Percentiles rank a stretch among this genome's conserved stretches.
Conservation (phyloP, 37 sponge, comb jelly and placozoan species). For the Diacarnus erythraeanus region DNA sequence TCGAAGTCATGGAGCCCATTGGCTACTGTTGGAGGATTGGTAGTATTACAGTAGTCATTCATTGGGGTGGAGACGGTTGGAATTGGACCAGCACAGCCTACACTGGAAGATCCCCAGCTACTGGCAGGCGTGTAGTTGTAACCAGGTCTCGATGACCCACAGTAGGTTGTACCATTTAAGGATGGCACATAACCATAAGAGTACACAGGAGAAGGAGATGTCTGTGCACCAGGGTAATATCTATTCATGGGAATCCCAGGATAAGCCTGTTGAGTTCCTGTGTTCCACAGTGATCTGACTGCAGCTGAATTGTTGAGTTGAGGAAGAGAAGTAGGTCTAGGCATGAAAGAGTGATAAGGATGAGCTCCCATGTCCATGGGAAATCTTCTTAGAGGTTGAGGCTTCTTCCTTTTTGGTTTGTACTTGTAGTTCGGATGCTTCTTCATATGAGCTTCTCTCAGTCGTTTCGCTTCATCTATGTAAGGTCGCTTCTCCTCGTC, state of each 20-base stretch:
- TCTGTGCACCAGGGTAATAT: slow-evolving; percentile 3
- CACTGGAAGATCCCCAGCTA: slow-evolving; percentile 6
- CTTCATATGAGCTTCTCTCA: slow-evolving; percentile 94
- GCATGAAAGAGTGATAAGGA: slow-evolving; percentile 20
- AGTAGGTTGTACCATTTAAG: not conserved
- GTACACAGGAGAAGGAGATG: slow-evolving; percentile 19
- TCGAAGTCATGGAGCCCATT: slow-evolving; percentile 31
- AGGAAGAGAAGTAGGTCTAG: slow-evolving; percentile 19
- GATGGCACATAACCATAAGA: slow-evolving; percentile 28
- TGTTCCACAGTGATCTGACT: slow-evolving; percentile 27
- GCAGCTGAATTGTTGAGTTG: slow-evolving; percentile 10
- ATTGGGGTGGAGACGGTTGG: slow-evolving; percentile 4
- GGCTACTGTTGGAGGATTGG: slow-evolving; percentile 9
- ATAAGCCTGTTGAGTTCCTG: slow-evolving; percentile 10
- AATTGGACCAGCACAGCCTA: not conserved
- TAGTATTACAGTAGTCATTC: slow-evolving; percentile 7
- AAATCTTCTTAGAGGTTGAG: slow-evolving; percentile 40
- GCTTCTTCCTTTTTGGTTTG: slow-evolving; percentile 96
- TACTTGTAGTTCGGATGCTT: slow-evolving; percentile 99
- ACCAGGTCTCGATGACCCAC: not conserved
- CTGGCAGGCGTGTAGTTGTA: not conserved
- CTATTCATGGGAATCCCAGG: not conserved
- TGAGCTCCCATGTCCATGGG: slow-evolving; percentile 37
- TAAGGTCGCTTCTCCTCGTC: slow-evolving; percentile 95
- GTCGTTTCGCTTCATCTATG: slow-evolving; percentile 91